phyloP scores from a whole-genome alignment of 1,140 invertebrate species.

The Ceratosolen solmsi region DNA sequence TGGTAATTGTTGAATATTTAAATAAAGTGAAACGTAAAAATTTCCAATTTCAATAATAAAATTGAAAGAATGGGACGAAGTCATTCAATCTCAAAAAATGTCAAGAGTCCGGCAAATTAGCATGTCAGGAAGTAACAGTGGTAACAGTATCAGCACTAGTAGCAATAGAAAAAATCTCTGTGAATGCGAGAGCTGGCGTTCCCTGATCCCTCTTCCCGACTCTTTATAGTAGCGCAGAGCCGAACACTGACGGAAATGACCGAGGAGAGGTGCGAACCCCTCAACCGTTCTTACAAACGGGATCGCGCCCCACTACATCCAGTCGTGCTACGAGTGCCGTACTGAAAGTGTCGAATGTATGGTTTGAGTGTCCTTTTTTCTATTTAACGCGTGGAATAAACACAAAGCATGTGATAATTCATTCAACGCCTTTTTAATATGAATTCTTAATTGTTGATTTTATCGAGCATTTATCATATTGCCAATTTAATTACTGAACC shows the following conservation, averaged over 20 bases:
- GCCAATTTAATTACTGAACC: background rate
- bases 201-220: background rate
- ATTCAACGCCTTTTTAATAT: no score
- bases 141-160: background rate
- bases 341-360: conserved; percentile 56
- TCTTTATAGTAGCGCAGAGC: background rate
- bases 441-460: no score
- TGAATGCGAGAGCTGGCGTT: background rate
- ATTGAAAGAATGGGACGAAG: background rate
- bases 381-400: conserved; percentile 9
- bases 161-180: background rate
- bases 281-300: conserved; percentile 35
- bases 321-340: conserved; percentile 66
- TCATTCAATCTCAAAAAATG: conserved; percentile 22
- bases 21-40: no score
- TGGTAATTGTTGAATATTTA: no score
- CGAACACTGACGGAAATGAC: conserved; percentile 39
- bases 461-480: background rate
- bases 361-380: conserved; percentile 18
- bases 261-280: conserved; percentile 50
- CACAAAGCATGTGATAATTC: background rate
- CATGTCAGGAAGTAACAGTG: background rate
- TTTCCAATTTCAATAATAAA: background rate
- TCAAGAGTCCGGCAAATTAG: conserved; percentile 10
- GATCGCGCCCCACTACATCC: conserved; percentile 53